phyloP scores from a whole-genome alignment of 2,888 invertebrate genomes.

The Antheraea assamensis region DNA sequence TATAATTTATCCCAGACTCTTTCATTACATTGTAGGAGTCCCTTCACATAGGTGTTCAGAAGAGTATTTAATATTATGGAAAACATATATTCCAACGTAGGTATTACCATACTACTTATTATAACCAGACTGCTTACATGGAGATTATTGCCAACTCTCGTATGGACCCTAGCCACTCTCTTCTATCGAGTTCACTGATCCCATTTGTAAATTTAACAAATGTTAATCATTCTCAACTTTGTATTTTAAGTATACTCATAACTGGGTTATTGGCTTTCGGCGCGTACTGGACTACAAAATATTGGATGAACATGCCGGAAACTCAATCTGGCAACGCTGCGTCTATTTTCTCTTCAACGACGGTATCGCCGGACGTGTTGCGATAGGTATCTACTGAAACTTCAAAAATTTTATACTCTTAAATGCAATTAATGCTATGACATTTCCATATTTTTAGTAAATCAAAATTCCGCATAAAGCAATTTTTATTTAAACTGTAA shows the following conservation, averaged over 20 bases:
- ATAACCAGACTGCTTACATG: too few relatives aligned
- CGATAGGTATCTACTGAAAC: not conserved
- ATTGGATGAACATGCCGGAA: constrained; percentile 31
- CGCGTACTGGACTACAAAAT: constrained; percentile 61
- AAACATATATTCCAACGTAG: too few relatives aligned
- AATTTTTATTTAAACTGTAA: not conserved
- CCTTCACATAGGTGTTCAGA: too few relatives aligned
- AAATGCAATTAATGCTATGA: not conserved
- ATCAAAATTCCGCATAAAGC: not conserved
- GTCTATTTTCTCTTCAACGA: not conserved
- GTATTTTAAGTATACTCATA: constrained; percentile 60
- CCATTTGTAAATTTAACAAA: not conserved
- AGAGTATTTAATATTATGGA: too few relatives aligned
- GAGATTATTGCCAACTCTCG: too few relatives aligned
- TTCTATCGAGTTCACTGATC: not conserved
- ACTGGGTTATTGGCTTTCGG: constrained; percentile 66
- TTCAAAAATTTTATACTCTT: not conserved
- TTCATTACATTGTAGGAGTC: too few relatives aligned
- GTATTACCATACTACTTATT: too few relatives aligned
- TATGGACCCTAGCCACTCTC: too few relatives aligned
- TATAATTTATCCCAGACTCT: too few relatives aligned
- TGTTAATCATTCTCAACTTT: constrained; percentile 22
- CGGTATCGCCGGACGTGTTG: not conserved
- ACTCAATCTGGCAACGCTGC: not conserved
- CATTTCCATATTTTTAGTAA: not conserved